Conservation (phyloP, 2,888 invertebrate genomes). For the Myathropa florea region DNA sequence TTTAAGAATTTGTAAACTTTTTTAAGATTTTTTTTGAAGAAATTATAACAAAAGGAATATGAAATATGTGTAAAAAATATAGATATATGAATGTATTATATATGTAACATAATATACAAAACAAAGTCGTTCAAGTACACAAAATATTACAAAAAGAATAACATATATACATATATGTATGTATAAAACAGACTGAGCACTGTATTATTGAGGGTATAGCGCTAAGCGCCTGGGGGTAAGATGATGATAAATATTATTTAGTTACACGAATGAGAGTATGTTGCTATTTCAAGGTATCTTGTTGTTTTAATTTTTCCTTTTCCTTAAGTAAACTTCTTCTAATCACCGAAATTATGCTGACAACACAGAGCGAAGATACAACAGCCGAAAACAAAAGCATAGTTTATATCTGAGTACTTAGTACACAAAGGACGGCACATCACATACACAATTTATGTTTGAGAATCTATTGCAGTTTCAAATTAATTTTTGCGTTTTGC, state of each 20-base stretch:
- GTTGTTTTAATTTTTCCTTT: background rate
- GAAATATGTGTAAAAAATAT: conserved; percentile 25
- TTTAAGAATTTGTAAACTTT: conserved; percentile 30
- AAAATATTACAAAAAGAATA: conserved; percentile 15
- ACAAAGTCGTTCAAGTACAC: conserved; percentile 34
- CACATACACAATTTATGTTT: conserved; percentile 46
- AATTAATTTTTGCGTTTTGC: background rate
- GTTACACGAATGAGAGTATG: conserved; percentile 31
- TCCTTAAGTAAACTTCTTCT: conserved; percentile 32
- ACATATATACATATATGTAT: background rate
- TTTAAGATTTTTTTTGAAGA: conserved; percentile 23
- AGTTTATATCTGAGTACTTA: conserved; percentile 42
- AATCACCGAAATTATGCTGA: conserved; percentile 62
- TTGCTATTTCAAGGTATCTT: conserved; percentile 16
- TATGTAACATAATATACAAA: conserved; percentile 57
- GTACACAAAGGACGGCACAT: conserved; percentile 66
- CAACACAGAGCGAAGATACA: conserved; percentile 46
- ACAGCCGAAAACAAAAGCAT: conserved; percentile 65
- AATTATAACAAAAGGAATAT: conserved; percentile 54
- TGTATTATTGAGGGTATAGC: conserved; percentile 10
- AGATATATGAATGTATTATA: conserved; percentile 32
- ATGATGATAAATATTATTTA: conserved; percentile 23
- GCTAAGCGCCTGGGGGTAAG: background rate
- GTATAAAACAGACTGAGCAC: conserved; percentile 22
- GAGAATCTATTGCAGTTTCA: conserved; percentile 37